phyloP scores from a whole-genome alignment of 2,888 invertebrate species.

The Metallyticus violacea region DNA sequence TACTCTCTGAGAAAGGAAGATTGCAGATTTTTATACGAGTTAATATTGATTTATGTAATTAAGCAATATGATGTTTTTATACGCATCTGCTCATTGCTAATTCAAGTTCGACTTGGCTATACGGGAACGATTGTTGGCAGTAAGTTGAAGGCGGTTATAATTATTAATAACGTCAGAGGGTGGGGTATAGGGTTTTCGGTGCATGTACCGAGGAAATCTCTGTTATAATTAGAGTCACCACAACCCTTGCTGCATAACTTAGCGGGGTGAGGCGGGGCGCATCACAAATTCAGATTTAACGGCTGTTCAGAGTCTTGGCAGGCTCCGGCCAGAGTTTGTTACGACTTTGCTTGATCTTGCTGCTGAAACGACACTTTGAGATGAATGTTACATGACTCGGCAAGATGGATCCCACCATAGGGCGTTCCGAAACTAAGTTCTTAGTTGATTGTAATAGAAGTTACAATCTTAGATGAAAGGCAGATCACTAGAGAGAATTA shows the following conservation, averaged over 20 bases:
- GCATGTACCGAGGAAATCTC: neutral
- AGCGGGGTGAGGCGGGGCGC: slow-evolving; percentile 4
- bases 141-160: neutral
- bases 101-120: neutral
- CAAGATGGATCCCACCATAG: neutral
- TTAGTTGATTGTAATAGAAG: too few relatives aligned
- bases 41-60: too few relatives aligned
- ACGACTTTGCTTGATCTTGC: slow-evolving; percentile 15
- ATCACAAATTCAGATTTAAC: slow-evolving; percentile 45
- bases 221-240: slow-evolving; percentile 1
- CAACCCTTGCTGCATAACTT: slow-evolving; percentile 23
- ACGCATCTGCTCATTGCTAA: neutral
- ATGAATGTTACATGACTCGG: slow-evolving; percentile 23
- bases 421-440: neutral
- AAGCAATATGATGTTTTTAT: too few relatives aligned
- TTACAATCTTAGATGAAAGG: too few relatives aligned
- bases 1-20: too few relatives aligned
- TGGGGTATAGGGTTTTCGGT: neutral
- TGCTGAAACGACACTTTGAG: slow-evolving; percentile 8
- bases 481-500: too few relatives aligned
- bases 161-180: neutral
- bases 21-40: too few relatives aligned
- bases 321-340: slow-evolving; percentile 32
- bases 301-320: slow-evolving; percentile 39
- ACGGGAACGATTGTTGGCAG: neutral